Conservation (phyloP, 2,888 invertebrate genomes). For the Trachelus iudaicus region DNA sequence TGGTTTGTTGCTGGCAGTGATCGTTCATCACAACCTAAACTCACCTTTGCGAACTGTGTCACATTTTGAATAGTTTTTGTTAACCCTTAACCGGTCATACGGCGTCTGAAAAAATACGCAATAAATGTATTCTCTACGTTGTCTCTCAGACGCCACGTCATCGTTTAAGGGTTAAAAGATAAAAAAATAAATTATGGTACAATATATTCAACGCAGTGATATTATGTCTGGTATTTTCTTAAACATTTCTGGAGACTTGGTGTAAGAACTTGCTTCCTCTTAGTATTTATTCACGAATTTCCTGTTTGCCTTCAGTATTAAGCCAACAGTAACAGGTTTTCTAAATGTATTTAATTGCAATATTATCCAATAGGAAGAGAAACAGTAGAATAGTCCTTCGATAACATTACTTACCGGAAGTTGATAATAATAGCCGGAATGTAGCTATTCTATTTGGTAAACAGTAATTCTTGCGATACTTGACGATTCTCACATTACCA, state of each 20-base stretch:
- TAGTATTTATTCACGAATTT: background rate
- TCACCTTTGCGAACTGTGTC: background rate
- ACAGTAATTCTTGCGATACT: background rate
- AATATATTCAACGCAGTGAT: background rate
- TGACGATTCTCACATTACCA: background rate
- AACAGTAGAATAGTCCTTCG: background rate
- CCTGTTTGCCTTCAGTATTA: background rate
- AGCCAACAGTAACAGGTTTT: background rate
- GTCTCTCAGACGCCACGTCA: too few relatives aligned
- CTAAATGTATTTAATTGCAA: background rate
- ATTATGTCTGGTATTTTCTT: background rate
- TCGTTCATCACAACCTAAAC: background rate
- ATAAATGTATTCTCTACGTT: too few relatives aligned
- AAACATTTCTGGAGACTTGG: background rate
- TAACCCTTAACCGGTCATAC: background rate
- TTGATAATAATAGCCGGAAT: background rate
- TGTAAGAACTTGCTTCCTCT: background rate
- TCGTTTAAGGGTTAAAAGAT: too few relatives aligned
- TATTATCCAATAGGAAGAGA: background rate
- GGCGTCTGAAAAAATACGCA: too few relatives aligned
- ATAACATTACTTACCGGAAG: background rate
- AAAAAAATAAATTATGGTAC: too few relatives aligned
- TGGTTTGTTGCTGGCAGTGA: background rate
- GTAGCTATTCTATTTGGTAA: background rate
- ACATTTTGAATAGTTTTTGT: background rate